A percentile compares a stretch with the other conserved stretches of the same genome.
Conservation (phyloP, 2,113 vertebrate species). For the Perognathus longimembris region DNA sequence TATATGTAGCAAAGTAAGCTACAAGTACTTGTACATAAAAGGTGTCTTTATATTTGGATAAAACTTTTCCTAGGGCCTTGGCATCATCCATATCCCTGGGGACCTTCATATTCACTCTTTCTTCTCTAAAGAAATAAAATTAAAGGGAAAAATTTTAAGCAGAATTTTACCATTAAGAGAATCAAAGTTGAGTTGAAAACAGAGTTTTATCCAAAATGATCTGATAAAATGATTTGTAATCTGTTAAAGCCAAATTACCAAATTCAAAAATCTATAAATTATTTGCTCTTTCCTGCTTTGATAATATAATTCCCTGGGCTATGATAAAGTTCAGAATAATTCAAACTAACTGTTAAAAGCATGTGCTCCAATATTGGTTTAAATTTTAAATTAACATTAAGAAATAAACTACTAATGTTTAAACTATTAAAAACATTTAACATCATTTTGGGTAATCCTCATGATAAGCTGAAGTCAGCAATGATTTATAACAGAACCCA, state of each 20-base stretch:
- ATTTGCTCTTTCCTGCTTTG: conserved; percentile 9
- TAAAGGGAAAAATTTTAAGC: conserved; percentile 54
- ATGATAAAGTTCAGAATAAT: conserved; percentile 51
- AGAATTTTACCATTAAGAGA: conserved; percentile 61
- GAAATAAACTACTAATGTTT: background rate
- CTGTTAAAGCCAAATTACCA: conserved; percentile 24
- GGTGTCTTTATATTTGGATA: conserved; percentile 99
- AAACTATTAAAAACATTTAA: conserved; percentile 57
- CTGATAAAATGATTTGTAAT: background rate
- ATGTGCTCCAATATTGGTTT: background rate
- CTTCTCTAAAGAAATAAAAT: conserved; percentile 89
- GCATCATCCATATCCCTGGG: conserved; percentile 99
- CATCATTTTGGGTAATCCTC: conserved; percentile 64
- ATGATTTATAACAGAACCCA: conserved; percentile 57
- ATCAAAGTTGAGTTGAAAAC: conserved; percentile 60
- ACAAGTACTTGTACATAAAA: conserved; percentile 98
- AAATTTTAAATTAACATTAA: conserved; percentile 62
- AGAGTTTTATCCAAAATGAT: conserved; percentile 73
- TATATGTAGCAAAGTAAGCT: conserved; percentile 97
- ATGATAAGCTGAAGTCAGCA: conserved; percentile 27
- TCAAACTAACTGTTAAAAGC: conserved; percentile 46
- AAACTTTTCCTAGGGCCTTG: conserved; percentile 97
- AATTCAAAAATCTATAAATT: conserved; percentile 17
- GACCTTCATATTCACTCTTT: conserved; percentile 95
- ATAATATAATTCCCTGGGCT: conserved; percentile 26